Conservation (phyloP, 2,797 vertebrate genomes). For the Phrynocephalus guinanensis region DNA sequence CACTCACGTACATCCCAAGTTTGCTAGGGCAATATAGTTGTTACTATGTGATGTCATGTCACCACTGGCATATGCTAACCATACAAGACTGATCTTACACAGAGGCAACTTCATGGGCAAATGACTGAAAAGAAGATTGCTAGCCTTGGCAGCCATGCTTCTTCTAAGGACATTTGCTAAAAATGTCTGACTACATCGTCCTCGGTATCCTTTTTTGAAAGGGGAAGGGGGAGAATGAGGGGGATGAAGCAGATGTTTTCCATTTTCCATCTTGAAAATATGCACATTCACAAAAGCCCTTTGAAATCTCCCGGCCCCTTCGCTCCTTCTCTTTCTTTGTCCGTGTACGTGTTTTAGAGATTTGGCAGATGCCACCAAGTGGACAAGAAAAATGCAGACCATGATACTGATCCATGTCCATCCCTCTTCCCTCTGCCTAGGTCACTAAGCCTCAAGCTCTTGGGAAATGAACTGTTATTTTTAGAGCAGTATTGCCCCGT, state of each 20-base stretch:
- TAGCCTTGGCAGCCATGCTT: constrained; percentile 34
- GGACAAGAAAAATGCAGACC: background rate
- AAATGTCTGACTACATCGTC: constrained; percentile 53
- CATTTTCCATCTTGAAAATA: constrained; percentile 38
- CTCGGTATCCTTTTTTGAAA: constrained; percentile 41
- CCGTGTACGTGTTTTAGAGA: background rate
- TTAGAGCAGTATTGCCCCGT: constrained; percentile 21
- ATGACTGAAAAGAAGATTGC: constrained; percentile 45
- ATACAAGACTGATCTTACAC: background rate
- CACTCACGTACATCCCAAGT: background rate
- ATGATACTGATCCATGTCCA: constrained; percentile 17
- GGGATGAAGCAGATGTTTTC: constrained; percentile 59
- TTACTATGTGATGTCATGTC: no score
- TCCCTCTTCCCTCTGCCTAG: constrained; percentile 26
- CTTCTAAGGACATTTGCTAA: constrained; percentile 50
- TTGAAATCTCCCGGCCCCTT: constrained; percentile 26
- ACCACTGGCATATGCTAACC: background rate
- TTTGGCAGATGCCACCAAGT: constrained; percentile 39
- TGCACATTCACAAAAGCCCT: constrained; percentile 37
- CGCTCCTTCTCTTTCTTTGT: no score
- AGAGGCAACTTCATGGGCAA: background rate
- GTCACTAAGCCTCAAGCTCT: constrained; percentile 39
- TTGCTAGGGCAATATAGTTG: fast-evolving
- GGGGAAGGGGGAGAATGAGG: constrained; percentile 25
- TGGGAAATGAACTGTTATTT: constrained; percentile 23